phyloP scores from a whole-genome alignment of 2,888 invertebrate species.

The Rhagonycha lutea region DNA sequence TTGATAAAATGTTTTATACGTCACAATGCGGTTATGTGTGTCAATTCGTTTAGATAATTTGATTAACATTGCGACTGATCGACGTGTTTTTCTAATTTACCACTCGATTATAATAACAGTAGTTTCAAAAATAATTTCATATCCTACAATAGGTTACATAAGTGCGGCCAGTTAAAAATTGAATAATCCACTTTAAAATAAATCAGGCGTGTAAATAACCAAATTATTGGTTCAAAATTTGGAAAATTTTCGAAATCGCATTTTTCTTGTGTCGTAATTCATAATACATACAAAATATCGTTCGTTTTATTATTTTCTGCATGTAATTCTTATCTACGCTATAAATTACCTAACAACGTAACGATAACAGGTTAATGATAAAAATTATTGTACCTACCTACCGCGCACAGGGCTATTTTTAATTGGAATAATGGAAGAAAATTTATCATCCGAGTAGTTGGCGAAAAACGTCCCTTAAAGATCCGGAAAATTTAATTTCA shows the following conservation, averaged over 20 bases:
- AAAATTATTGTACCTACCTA: neutral
- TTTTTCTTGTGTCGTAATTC: neutral
- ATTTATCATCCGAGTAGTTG: too few species aligned
- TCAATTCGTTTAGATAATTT: conserved; percentile 22
- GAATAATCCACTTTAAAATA: neutral
- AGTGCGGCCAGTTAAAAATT: neutral
- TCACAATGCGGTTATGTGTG: conserved; percentile 13
- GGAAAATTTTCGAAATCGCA: neutral
- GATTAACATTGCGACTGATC: conserved; percentile 6
- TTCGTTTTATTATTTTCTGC: conserved; percentile 8
- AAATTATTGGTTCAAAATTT: neutral
- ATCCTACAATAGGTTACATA: neutral
- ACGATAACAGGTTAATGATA: neutral
- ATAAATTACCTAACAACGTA: neutral
- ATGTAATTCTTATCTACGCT: neutral
- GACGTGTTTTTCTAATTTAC: conserved; percentile 8
- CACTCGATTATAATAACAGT: neutral
- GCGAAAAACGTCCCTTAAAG: neutral
- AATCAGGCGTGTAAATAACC: neutral
- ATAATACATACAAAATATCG: conserved; percentile 7
- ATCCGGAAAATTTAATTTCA: neutral
- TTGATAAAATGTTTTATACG: conserved; percentile 14
- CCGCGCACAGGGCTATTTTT: neutral
- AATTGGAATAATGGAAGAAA: neutral
- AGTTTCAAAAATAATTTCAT: neutral